Evolutionary conservation across 2,797 vertebrate genomes (phyloP), one percentile per base, ranked within the genome.

Genomic region (Lophotriccus pileatus): DNA sequence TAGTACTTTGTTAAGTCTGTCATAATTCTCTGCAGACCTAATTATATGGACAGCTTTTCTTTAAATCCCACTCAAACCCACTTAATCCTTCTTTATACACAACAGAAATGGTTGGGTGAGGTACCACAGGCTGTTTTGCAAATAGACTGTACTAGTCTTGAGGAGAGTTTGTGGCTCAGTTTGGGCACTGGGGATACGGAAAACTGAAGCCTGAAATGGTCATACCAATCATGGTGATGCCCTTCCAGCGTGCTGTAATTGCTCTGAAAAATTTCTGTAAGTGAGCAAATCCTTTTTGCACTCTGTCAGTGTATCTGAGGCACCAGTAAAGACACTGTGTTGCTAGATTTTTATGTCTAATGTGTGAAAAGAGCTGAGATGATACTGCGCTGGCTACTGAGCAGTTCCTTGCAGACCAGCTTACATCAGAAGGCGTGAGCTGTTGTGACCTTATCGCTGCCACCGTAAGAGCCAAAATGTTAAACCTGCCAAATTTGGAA

Each of bases 1-100:
- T 1, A 24, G 47, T 36, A 36, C 37, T 83, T 70, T 24, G 41
- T 85, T 68, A 90, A 68, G 46, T 72, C 60, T 90, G n/a, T 77
- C 84, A 83, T 75, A 91, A 90, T 78, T 95, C 78, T 92, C 90
- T 83, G 75, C 78, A 94, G 84, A 94, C 82, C 76, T 85, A 80
- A 87, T 93, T 93, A 87, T 64, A 68, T 47, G 75, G 87, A 74
- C 62, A 87, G 87, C 49, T 92, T 63, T 95, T 91, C 52, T 62
- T 94, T 70, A 85, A 93, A 85, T 92, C 81, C 56, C 60, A 52
- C 75, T 91, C 64, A 89, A 83, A 94, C 10, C 46, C 66, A 80
- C 50, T 91, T 83, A 70, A 87, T 90, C 56, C 69, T 85, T 62
- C 43, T 68, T 67, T 58, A 30, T 62, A 58, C 41, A 30, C 44